A percentile compares a stretch with the other conserved stretches of the same genome.
Evolutionary conservation across 2,113 vertebrate genomes (phyloP).

Genomic region (Pelvicachromis taeniatus): DNA sequence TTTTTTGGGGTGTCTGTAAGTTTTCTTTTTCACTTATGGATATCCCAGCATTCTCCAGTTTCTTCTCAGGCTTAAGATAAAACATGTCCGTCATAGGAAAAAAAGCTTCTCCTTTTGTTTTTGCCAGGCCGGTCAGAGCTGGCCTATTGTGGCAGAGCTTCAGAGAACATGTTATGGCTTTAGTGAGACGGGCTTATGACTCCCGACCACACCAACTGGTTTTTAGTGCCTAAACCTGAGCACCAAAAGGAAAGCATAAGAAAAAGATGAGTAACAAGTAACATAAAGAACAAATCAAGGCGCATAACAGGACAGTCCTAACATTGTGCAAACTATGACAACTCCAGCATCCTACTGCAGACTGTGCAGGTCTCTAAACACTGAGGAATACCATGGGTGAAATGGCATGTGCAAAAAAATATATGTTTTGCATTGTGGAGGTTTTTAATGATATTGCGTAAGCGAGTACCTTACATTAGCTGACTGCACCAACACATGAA

Average conservation of each 20-base stretch:
- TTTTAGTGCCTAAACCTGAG: neutral
- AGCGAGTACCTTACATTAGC: neutral
- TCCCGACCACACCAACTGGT: neutral
- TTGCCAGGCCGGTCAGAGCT: neutral
- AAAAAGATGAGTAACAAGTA: neutral
- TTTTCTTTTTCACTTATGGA: constrained; percentile 3
- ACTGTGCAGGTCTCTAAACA: neutral
- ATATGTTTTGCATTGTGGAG: neutral
- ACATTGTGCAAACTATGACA: neutral
- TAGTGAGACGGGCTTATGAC: neutral
- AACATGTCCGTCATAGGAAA: neutral
- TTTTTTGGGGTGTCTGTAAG: neutral
- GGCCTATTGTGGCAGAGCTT: neutral
- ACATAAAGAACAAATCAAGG: neutral
- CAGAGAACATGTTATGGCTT: neutral
- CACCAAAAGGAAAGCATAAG: neutral
- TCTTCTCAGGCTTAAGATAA: neutral
- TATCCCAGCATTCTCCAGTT: neutral
- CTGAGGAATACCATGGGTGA: neutral
- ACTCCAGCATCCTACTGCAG: neutral
- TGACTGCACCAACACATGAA: neutral
- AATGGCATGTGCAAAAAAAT: neutral
- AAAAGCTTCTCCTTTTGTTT: neutral
- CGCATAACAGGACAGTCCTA: neutral
- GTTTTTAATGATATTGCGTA: neutral